Evolutionary conservation across 2,888 invertebrate genomes (phyloP), one percentile per base, ranked within the genome.

Genomic region (Acleris cristana): DNA sequence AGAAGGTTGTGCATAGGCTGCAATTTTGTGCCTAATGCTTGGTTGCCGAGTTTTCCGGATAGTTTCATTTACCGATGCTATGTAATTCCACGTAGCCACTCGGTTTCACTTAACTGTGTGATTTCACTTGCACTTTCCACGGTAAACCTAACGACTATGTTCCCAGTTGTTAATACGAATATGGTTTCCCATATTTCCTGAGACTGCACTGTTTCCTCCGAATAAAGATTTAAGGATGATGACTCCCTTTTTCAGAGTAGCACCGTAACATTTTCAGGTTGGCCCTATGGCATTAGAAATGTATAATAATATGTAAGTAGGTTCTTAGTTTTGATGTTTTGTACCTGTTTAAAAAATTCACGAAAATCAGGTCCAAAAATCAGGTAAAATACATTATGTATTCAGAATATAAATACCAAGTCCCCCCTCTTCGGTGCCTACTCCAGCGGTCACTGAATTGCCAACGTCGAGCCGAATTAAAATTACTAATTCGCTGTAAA

Each of bases 121-220:
- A 71, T 78, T 78, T 77, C 74, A 77, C 77, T 79, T 71, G 60
- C 76, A 76, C 77, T 78, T 77, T 77, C 76, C 73, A 73, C 53
- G 40, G 61, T 34, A 61, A 69, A 65, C 52, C 65, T 56, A 65
- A 61, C 49, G 30, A 65, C 45, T 53, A 21, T 52, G 51, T 48
- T 54, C 53, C 58, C 54, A 19, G 49, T 62, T 19, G 57, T 58
- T 63, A 67, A 30, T 62, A 57, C 54, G 48, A 26, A 34, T 34
- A 53, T 48, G 40, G 48, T 54, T 67, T 49, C 58, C 62, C 51
- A 62, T 52, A 34, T 62, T 53, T 66, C 34, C 34, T 30, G 52
- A 53, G 44, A 21, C n/a, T 12, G 26, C 51, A 21, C n/a, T 12
- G 26, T 19, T 48, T 65, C 14, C 44, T 48, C 14, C 45, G 7